Conservation (phyloP, 2,797 vertebrate genomes). For the Ctenopoma kingsleyae region DNA sequence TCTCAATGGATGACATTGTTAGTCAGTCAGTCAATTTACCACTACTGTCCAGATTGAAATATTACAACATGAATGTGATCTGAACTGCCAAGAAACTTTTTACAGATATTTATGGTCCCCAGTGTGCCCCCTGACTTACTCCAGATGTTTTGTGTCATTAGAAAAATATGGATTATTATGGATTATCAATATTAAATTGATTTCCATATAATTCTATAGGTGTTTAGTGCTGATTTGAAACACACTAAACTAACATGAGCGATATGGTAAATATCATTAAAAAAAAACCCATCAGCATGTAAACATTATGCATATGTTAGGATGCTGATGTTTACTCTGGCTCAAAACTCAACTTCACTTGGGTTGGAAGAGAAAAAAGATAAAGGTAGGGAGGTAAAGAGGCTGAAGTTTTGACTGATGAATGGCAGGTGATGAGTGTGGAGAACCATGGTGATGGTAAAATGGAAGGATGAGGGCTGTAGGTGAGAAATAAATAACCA, state of each 20-base stretch:
- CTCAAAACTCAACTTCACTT: background rate
- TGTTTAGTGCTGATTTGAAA: background rate
- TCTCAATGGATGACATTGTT: background rate
- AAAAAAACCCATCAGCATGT: background rate
- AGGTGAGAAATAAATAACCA: conserved; percentile 11
- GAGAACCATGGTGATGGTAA: conserved; percentile 9
- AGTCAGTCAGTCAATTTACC: no score
- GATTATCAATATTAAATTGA: background rate
- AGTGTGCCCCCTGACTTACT: no score
- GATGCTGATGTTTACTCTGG: background rate
- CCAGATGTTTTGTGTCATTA: background rate
- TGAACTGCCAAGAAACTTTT: background rate
- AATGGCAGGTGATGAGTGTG: conserved; percentile 2
- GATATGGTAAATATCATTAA: background rate
- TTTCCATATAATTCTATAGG: background rate
- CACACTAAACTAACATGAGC: background rate
- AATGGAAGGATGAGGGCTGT: conserved; percentile 9
- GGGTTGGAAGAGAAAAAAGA: background rate
- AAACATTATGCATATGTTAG: background rate
- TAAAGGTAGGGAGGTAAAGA: background rate
- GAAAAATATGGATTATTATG: background rate
- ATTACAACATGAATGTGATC: background rate
- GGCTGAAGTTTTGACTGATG: conserved; percentile 4
- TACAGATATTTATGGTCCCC: background rate
- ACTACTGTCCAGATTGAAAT: background rate